Base-by-base conservation (phyloP, 1,140 invertebrate genomes). In the Drosophila neocordata region DNA sequence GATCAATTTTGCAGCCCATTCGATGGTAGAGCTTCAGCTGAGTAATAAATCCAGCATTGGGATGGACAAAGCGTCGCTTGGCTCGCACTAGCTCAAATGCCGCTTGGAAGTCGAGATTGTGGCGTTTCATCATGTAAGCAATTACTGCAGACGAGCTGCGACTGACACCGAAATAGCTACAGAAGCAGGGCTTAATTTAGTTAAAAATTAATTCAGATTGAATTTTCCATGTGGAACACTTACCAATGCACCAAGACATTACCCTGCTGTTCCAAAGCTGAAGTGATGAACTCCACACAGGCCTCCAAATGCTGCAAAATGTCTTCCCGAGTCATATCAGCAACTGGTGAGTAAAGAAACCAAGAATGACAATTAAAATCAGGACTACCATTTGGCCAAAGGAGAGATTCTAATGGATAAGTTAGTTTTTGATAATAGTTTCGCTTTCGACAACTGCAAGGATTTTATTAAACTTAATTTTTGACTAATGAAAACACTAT, bases 81-180 rank as follows among this genome's bases (percentile, higher is more conserved):
- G 92, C 81, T 85, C 94, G 94, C 0, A 96, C 94, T 55, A 92
- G 85, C 12, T 95, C 93, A 73, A 95, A 95, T 0, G 96, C 96
- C 57, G 96, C 94, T 65, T 93, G 91, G 70, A 95, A 96, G 41
- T 93, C 94, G 61, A 97, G 92, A 3, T 94, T 89, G 84, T 96
- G 94, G 75, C 96, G 96, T 80, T 96, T 95, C 96, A 98, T 97
- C 6, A 97, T 91, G 85, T 95, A 97, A 7, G 95, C 96, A 69
- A 97, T 95, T 0, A 97, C 95, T 2, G 97, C 92, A 0, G 96
- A 95, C 1, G 96, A 95, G 78, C 96, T 97, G 64, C 97, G 92
- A 1, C 96, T 97, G n/a, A 97, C 95, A 15, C 96, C 96, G 87
- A 95, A 97, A 81, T 97, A 96, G 92, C 95, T 95, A 73, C 7